Evolutionary conservation across 2,888 invertebrate genomes (phyloP).

Genomic region (Coleophora deauratella): DNA sequence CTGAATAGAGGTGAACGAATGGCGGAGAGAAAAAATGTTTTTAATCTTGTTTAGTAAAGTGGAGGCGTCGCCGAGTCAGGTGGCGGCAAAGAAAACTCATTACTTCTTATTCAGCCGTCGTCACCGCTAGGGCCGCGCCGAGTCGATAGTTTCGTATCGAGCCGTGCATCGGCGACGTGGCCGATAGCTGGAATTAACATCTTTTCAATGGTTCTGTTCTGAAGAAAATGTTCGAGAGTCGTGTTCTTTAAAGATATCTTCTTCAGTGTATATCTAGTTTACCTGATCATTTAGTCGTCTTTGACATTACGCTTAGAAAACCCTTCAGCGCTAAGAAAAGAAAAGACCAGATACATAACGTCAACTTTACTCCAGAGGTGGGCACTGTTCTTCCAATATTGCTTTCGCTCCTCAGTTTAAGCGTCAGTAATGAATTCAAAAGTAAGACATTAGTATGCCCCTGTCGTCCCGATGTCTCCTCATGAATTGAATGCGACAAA

Average conservation of each 20-base stretch:
- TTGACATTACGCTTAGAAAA: no score
- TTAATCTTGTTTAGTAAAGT: constrained; percentile 64
- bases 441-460: constrained; percentile 67
- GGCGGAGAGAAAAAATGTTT: constrained; percentile 44
- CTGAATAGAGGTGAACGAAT: constrained; percentile 26
- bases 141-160: constrained; percentile 31
- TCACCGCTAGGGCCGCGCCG: constrained; percentile 29
- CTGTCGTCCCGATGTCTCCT: constrained; percentile 47
- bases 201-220: background rate
- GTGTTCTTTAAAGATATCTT: no score
- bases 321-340: no score
- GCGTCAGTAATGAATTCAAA: constrained; percentile 61
- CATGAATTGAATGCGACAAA: constrained; percentile 52
- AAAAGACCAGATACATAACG: no score
- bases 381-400: no score
- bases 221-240: background rate
- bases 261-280: no score
- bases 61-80: constrained; percentile 56
- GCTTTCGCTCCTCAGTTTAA: background rate
- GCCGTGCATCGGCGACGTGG: background rate
- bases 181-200: background rate
- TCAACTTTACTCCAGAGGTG: no score
- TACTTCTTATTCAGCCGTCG: constrained; percentile 60
- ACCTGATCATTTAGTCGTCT: no score
- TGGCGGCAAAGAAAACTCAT: constrained; percentile 68